phyloP scores from a whole-genome alignment of 2,888 invertebrate species.

The Hymenopus coronatus region DNA sequence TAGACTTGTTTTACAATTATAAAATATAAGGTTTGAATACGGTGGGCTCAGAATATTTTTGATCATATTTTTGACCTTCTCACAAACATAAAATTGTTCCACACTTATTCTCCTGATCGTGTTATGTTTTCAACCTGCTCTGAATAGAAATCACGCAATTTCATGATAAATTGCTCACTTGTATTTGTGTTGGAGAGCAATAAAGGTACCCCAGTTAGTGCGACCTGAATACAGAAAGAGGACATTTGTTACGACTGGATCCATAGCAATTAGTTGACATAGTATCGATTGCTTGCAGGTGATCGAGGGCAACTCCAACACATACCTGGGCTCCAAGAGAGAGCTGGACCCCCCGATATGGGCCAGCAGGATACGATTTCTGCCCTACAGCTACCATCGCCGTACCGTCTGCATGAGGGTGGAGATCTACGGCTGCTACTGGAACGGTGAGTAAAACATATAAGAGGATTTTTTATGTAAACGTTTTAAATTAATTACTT shows the following conservation, averaged over 20 bases:
- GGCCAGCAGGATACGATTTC: slow-evolving; percentile 79
- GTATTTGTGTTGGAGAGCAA: background rate
- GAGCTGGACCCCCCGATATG: slow-evolving; percentile 79
- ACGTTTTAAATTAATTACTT: too few relatives aligned
- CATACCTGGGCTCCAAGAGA: slow-evolving; percentile 76
- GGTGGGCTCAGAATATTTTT: too few relatives aligned
- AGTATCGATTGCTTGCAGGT: slow-evolving; percentile 54
- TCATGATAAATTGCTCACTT: background rate
- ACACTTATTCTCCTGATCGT: too few relatives aligned
- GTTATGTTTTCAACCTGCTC: too few relatives aligned
- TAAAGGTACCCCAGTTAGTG: background rate
- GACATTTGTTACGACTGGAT: background rate
- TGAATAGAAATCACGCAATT: background rate
- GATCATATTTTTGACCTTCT: too few relatives aligned
- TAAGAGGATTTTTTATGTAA: too few relatives aligned
- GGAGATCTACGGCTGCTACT: slow-evolving; percentile 83
- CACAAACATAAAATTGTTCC: too few relatives aligned
- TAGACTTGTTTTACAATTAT: too few relatives aligned
- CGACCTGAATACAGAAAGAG: background rate
- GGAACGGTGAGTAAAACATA: slow-evolving; percentile 63
- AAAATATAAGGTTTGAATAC: too few relatives aligned
- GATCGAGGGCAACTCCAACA: slow-evolving; percentile 79
- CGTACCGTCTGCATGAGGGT: slow-evolving; percentile 90
- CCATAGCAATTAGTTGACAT: background rate
- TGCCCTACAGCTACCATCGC: slow-evolving; percentile 78